phyloP scores from a whole-genome alignment of 2,888 invertebrate genomes.

The Uropetala carovei region DNA sequence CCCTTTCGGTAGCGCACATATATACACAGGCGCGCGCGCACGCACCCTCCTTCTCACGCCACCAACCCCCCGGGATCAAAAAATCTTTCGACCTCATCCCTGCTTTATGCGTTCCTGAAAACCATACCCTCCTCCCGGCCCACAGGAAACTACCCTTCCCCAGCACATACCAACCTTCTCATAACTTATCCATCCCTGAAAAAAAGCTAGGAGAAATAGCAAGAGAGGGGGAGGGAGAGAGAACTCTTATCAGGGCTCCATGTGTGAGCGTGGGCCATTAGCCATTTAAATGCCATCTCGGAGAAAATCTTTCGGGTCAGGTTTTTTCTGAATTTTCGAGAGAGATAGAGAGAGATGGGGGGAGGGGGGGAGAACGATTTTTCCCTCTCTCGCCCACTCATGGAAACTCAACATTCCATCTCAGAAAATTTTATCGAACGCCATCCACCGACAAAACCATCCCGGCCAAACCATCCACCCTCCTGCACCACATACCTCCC shows the following conservation, averaged over 20 bases:
- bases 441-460: neutral
- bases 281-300: neutral
- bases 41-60: neutral
- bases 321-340: neutral
- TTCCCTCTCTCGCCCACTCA: neutral
- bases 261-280: neutral
- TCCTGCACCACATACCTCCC: neutral
- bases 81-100: neutral
- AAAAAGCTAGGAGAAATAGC: too few species aligned
- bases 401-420: constrained; percentile 9
- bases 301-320: neutral
- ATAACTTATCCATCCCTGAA: too few species aligned
- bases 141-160: too few species aligned
- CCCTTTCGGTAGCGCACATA: neutral
- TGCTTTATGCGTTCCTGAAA: too few species aligned
- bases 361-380: neutral
- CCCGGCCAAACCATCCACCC: neutral
- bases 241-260: neutral
- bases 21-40: neutral
- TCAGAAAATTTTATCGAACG: neutral
- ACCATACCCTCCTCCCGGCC: too few species aligned
- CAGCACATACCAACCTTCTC: too few species aligned
- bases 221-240: neutral
- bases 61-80: neutral
- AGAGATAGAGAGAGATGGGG: neutral